phyloP scores from a whole-genome alignment of 2,797 vertebrate genomes.

The Naso thynnoides region DNA sequence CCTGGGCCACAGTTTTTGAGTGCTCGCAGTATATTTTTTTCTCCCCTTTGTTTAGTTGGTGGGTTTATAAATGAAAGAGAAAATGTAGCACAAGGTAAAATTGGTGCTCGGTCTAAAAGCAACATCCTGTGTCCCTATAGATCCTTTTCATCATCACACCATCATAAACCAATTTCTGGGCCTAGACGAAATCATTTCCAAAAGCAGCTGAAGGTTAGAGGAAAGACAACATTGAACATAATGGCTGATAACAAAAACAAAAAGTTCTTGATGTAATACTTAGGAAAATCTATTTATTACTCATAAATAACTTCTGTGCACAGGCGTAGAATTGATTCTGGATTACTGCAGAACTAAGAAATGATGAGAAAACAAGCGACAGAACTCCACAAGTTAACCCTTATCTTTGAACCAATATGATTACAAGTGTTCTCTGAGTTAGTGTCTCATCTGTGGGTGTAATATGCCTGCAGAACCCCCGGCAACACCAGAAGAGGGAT shows the following conservation, averaged over 20 bases:
- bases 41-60: conserved; percentile 5
- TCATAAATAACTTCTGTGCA: not conserved
- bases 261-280: not conserved
- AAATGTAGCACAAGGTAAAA: conserved; percentile 16
- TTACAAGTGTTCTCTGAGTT: not conserved
- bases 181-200: conserved; percentile 31
- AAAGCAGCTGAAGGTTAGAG: conserved; percentile 13
- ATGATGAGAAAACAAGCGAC: not conserved
- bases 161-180: conserved; percentile 45
- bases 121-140: conserved; percentile 16
- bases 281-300: not conserved
- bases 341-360: not conserved
- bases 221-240: conserved; percentile 7
- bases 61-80: conserved; percentile 12
- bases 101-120: conserved; percentile 10
- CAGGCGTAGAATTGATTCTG: not conserved
- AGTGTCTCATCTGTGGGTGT: conserved; percentile 3
- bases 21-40: not conserved
- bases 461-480: not conserved
- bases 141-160: conserved; percentile 36
- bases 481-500: not conserved
- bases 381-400: not conserved
- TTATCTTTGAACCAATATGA: not conserved
- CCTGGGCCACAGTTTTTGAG: not conserved
- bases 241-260: not conserved